These are phyloP conservation scores for Listronotus oregonensis DNA, from an alignment of 1,140 invertebrate genomes.

Conservation along the genomic window DNA sequence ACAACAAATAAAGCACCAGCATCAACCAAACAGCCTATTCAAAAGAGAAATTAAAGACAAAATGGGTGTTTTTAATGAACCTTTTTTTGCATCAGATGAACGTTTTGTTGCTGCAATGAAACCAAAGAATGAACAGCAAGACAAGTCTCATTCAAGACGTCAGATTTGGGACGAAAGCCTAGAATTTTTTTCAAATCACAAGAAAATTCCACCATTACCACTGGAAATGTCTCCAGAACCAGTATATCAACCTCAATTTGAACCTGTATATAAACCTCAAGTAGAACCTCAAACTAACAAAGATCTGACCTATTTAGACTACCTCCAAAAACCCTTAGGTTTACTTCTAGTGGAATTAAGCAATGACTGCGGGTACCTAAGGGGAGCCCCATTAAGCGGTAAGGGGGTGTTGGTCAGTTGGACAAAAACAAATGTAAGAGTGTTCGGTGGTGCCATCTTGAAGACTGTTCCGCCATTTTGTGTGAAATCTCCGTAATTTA, in stretches of 20 bases:
- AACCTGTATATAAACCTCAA: not conserved
- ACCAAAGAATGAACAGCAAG: not conserved
- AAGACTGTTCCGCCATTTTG: conserved; percentile 59
- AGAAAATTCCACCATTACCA: conserved; percentile 3
- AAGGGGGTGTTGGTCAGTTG: conserved; percentile 60
- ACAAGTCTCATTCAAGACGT: not conserved
- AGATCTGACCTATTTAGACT: not conserved
- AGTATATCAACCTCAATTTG: not conserved
- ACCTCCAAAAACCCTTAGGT: conserved; percentile 52
- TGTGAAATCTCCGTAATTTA: conserved; percentile 31
- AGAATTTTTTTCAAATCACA: not conserved
- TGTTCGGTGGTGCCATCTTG: conserved; percentile 64
- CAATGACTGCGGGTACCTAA: conserved; percentile 58
- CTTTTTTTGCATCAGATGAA: not conserved
- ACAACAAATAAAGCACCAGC: not conserved
- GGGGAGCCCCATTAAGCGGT: conserved; percentile 60
- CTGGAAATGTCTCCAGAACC: not conserved
- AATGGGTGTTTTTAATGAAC: conserved; percentile 1
- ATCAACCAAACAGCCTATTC: conserved; percentile 3
- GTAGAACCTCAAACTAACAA: not conserved
- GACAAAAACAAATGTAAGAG: conserved; percentile 60
- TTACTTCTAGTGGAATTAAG: conserved; percentile 58
- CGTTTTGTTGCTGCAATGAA: not conserved
- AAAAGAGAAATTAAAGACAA: conserved; percentile 12
- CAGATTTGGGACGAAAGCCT: conserved; percentile 24